Percentiles rank a stretch among this genome's conserved stretches.
These are phyloP conservation scores for Sebastes umbrosus DNA, from an alignment of 2,797 vertebrate species.

Conservation along the genomic window DNA sequence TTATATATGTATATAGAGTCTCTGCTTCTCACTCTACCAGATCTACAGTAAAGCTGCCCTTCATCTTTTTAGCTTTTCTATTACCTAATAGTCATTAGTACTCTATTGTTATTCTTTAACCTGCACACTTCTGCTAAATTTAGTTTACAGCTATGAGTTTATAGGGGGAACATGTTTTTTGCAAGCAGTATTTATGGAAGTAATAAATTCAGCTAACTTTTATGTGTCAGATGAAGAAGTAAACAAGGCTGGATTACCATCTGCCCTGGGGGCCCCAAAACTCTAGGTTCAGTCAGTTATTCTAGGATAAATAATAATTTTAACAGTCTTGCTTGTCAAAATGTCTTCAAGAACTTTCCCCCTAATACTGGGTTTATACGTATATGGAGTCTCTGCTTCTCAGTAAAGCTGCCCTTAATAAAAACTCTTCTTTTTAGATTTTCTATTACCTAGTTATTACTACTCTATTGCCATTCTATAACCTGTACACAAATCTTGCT, in stretches of 20 bases:
- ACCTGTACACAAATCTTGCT: background rate
- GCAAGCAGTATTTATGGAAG: background rate
- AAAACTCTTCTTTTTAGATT: background rate
- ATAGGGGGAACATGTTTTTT: background rate
- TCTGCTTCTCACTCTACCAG: too few relatives aligned
- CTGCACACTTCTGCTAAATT: too few relatives aligned
- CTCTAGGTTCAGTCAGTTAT: too few relatives aligned
- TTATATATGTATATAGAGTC: too few relatives aligned
- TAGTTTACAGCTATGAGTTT: too few relatives aligned
- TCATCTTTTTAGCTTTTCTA: too few relatives aligned
- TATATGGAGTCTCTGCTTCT: background rate
- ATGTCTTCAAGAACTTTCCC: background rate
- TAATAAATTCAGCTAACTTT: too few relatives aligned
- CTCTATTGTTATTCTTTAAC: too few relatives aligned
- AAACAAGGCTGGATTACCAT: background rate
- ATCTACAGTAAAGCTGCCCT: too few relatives aligned
- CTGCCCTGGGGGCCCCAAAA: too few relatives aligned
- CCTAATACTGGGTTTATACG: background rate
- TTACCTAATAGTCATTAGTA: too few relatives aligned
- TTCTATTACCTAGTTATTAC: background rate
- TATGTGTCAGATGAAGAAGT: too few relatives aligned
- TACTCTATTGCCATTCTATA: background rate
- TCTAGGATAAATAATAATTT: background rate
- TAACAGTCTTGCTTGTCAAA: background rate
- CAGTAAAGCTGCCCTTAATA: background rate